phyloP scores from a whole-genome alignment of 2,797 vertebrate genomes.

The Hapalemur alaotrensis region DNA sequence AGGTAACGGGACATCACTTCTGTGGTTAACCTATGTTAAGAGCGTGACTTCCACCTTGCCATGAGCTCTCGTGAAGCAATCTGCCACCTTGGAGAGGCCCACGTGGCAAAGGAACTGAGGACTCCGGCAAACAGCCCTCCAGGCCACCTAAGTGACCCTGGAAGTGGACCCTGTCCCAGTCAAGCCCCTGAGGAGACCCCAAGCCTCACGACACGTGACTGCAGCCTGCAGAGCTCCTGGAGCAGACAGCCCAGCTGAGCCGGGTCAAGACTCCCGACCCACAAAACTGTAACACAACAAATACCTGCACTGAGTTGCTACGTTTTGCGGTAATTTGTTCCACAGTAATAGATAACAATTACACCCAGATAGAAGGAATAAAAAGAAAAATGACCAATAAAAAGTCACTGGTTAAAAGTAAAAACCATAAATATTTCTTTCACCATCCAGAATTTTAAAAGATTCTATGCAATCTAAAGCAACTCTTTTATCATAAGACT shows the following conservation, averaged over 20 bases:
- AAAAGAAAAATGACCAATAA: background rate
- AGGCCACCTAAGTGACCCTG: too few relatives aligned
- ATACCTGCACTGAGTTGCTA: background rate
- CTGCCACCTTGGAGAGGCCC: background rate
- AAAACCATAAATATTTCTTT: background rate
- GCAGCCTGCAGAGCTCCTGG: too few relatives aligned
- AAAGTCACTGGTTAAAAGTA: background rate
- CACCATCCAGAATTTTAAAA: background rate
- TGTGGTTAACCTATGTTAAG: rapidly evolving
- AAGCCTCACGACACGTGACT: background rate
- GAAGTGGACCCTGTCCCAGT: background rate
- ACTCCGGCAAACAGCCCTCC: background rate
- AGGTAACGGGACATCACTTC: background rate
- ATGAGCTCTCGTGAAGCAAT: background rate
- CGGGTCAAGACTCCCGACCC: background rate
- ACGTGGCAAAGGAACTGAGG: background rate
- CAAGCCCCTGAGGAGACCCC: background rate
- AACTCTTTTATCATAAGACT: background rate
- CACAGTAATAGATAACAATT: rapidly evolving
- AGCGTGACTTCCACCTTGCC: background rate
- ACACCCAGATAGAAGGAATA: background rate
- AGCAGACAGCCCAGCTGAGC: rapidly evolving
- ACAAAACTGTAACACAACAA: background rate
- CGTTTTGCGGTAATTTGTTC: background rate
- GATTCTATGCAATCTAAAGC: background rate